Evolutionary conservation across 2,888 invertebrate genomes (phyloP).

Genomic region (Pseudeuparius sepicola): DNA sequence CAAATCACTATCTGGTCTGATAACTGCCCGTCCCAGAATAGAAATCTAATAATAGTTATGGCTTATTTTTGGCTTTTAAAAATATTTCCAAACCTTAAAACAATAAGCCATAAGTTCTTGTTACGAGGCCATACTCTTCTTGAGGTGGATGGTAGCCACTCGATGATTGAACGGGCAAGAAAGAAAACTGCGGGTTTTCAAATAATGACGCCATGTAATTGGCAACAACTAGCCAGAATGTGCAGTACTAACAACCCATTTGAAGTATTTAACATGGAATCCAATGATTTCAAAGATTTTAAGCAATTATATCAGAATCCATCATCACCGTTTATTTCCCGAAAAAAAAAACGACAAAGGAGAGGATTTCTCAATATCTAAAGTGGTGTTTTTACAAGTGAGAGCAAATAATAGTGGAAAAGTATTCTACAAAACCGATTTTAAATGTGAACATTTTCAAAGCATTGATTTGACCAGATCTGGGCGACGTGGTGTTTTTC

Average conservation of each 20-base stretch:
- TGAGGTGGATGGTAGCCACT: constrained; percentile 15
- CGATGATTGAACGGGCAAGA: constrained; percentile 12
- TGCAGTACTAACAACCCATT: too few relatives aligned
- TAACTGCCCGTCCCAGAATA: constrained; percentile 13
- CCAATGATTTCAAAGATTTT: constrained; percentile 13
- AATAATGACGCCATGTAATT: neutral
- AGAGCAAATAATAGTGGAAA: constrained; percentile 10
- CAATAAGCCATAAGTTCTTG: constrained; percentile 14
- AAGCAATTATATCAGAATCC: constrained; percentile 4
- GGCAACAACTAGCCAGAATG: constrained; percentile 3
- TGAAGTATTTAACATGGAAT: constrained; percentile 7
- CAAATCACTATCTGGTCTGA: constrained; percentile 14
- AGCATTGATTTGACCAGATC: constrained; percentile 5
- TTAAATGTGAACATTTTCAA: constrained; percentile 11
- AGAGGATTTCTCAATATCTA: constrained; percentile 13
- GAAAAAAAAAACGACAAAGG: constrained; percentile 6
- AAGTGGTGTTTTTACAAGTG: constrained; percentile 9
- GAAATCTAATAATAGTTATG: constrained; percentile 12
- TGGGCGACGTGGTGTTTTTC: constrained; percentile 1
- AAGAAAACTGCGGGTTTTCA: neutral
- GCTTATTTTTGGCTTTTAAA: constrained; percentile 12
- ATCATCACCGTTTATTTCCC: constrained; percentile 7
- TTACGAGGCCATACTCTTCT: constrained; percentile 15
- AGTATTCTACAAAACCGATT: constrained; percentile 13
- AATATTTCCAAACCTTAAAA: constrained; percentile 10